Evolutionary conservation across 2,888 invertebrate species (phyloP), one percentile per base, ranked within the genome.

Genomic region (Suillia variegata): DNA sequence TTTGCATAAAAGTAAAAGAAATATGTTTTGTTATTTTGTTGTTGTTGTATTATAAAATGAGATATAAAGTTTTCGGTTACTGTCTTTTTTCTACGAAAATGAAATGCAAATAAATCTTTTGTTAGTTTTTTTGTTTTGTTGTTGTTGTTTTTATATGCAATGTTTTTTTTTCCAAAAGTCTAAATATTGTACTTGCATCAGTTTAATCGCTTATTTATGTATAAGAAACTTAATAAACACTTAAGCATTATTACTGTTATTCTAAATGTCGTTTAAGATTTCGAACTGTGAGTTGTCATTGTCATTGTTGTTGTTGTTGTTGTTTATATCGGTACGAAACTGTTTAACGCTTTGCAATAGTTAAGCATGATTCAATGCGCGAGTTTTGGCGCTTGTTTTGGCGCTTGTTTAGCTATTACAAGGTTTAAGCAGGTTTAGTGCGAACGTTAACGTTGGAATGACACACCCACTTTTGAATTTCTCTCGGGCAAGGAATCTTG

Each of bases 161-260:
- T 51, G 57, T 60, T 61, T 61, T 22, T 20, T 58, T 54, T 20
- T 60, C 63, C 57, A 64, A 63, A 67, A 62, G 38, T 64, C 64
- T 61, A 65, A 68, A 68, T 69, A 65, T 76, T 76, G 77, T 76
- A 76, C 75, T 77, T 75, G 70, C 69, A 71, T 73, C 75, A 77
- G 75, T 75, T 68, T 71, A 62, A 62, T 62, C 67, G 63, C 45
- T 54, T 61, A 56, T 33, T 24, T 59, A 59, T 51, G 53, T 57
- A 61, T 49, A 56, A 59, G 58, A 45, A 61, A 61, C 52, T 61
- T 63, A 62, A 58, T 65, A 60, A 69, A 69, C 67, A 67, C 62
- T 69, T 68, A 62, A 63, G 55, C 55, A 49, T 62, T 34, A 53
- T 64, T 62, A 57, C 59, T 55, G 68, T 64, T 55, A 61, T 63